A percentile compares a stretch with the other conserved stretches of the same genome.
phyloP scores from a whole-genome alignment of 2,888 invertebrate species.

The Fabriciana adippe region DNA sequence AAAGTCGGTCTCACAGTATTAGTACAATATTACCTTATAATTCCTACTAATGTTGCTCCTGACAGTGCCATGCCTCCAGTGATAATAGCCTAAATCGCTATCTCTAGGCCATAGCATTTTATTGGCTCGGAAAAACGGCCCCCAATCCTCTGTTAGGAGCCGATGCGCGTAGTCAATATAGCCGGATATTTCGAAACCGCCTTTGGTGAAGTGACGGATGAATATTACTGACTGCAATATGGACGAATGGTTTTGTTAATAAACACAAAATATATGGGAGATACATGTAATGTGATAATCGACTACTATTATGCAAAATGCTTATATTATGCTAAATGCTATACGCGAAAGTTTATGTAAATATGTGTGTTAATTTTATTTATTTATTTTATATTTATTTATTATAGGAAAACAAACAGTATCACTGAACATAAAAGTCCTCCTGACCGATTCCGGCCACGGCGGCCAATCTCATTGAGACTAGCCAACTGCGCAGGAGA shows the following conservation, averaged over 20 bases:
- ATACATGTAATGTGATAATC: too few relatives aligned
- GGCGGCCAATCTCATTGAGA: too few relatives aligned
- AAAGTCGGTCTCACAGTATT: too few relatives aligned
- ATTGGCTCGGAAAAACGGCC: conserved; percentile 85
- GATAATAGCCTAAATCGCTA: conserved; percentile 89
- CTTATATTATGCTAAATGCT: too few relatives aligned
- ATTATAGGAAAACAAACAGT: too few relatives aligned
- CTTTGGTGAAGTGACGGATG: conserved; percentile 84
- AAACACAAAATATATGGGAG: neutral
- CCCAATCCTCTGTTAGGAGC: conserved; percentile 88
- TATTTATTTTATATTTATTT: too few relatives aligned
- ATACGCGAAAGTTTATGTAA: too few relatives aligned
- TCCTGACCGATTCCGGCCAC: too few relatives aligned
- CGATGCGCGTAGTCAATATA: conserved; percentile 92
- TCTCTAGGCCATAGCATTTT: conserved; percentile 85
- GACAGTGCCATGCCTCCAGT: conserved; percentile 88
- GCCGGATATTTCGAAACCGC: conserved; percentile 91
- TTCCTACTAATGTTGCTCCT: conserved; percentile 89
- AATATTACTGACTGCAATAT: conserved; percentile 88
- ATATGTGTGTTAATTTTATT: too few relatives aligned
- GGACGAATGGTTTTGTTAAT: conserved; percentile 2
- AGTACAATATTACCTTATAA: conserved; percentile 81
- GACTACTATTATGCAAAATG: too few relatives aligned
- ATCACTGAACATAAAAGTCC: too few relatives aligned
- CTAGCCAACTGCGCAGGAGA: too few relatives aligned